Evolutionary conservation across 1,140 invertebrate species (phyloP).

Genomic region (Saccostrea glomerata): DNA sequence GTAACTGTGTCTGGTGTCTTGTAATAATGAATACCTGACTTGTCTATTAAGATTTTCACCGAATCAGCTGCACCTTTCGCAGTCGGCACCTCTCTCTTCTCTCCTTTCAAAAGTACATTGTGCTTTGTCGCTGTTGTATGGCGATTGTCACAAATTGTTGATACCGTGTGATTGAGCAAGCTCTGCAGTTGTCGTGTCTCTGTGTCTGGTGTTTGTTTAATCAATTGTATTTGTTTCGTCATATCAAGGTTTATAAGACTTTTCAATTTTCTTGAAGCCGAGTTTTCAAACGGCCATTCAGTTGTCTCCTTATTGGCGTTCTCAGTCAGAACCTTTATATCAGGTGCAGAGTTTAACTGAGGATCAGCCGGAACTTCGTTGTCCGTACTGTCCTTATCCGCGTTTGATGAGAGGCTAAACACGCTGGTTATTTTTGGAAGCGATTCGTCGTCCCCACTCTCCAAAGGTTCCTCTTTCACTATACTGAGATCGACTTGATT

Average conservation of each 20-base stretch:
- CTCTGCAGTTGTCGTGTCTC: neutral
- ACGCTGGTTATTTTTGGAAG: neutral
- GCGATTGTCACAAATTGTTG: neutral
- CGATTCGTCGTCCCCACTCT: neutral
- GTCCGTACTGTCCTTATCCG: neutral
- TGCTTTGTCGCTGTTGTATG: neutral
- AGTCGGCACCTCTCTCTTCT: neutral
- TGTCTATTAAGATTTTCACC: neutral
- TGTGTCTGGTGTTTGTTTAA: neutral
- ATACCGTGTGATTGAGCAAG: neutral
- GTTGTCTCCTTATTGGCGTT: neutral
- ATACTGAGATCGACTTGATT: neutral
- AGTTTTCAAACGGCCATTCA: neutral
- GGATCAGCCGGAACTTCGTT: neutral
- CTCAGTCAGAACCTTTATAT: neutral
- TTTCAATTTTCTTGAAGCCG: neutral
- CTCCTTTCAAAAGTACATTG: neutral
- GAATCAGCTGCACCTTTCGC: neutral
- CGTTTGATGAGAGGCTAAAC: constrained; percentile 1
- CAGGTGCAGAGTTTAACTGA: neutral
- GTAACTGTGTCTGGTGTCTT: neutral
- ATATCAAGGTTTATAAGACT: neutral
- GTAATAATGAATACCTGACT: neutral
- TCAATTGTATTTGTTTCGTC: neutral
- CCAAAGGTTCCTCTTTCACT: neutral